Base-by-base conservation (phyloP, 2,888 invertebrate genomes). In the Melinopterus prodromus region DNA sequence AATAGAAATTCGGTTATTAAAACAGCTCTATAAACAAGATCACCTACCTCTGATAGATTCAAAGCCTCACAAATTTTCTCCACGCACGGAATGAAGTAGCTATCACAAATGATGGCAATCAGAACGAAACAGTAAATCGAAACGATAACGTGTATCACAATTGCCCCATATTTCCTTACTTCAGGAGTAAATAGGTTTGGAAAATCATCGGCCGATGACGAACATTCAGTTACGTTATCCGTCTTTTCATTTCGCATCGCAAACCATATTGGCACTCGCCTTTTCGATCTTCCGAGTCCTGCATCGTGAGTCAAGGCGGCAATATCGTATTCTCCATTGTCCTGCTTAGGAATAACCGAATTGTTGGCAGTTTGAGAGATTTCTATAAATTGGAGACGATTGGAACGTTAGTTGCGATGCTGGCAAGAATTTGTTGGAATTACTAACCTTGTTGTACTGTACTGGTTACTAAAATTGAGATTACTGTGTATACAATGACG, bases 71-170 rank as follows among this genome's bases (percentile, higher is more conserved):
- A 97, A 83, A 98, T 96, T 80, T 94, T 92, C 89, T 97, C 97
- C 12, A 98, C 94, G 12, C 97, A 94, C 0, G 98, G 97, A 70
- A 98, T 92, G 87, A 98, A 97, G 87, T 96, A 98, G 85, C 96
- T 95, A 87, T 98, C 97, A 89, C 98, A 98, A 5, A 98, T 94
- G 75, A 96, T 93, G 0, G 98, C 97, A 76, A 98, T 91, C 7
- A 96, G 90, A 0, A 96, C 92, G 87, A 98, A 98, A 83, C 96
- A 93, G 87, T 98, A 98, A 36, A 96, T 88, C 0, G 95, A 95
- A 37, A 95, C 93, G 37, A 97, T 83, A 0, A 92, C 89, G 87
- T 97, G 97, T 1, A 97, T 84, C 0, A 95, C 81, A n/a, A 97
- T 91, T 0, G 94, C 97, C 0, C 98, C 98, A 70, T 92, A 90